phyloP scores from a whole-genome alignment of 2,888 invertebrate species.

The Hirtodrosophila trivittata region DNA sequence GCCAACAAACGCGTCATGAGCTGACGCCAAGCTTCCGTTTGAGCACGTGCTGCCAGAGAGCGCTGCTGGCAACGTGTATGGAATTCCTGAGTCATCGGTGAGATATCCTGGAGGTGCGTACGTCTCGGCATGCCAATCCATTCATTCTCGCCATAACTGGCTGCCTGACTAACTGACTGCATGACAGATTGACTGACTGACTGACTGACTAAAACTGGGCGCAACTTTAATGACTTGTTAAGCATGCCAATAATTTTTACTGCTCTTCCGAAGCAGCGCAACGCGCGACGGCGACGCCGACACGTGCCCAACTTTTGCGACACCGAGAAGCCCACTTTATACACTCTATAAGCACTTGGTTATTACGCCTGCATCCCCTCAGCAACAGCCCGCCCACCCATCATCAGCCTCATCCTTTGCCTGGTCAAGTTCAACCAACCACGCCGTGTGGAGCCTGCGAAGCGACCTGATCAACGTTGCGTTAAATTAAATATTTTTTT shows the following conservation, averaged over 20 bases:
- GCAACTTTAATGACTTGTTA: conserved; percentile 68
- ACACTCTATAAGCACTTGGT: conserved; percentile 6
- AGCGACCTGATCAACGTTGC: conserved; percentile 77
- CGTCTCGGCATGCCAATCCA: conserved; percentile 54
- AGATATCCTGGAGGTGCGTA: conserved; percentile 20
- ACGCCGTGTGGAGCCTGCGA: conserved; percentile 24
- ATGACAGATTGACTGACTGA: conserved; percentile 8
- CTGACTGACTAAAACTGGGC: conserved; percentile 16
- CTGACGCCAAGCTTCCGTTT: conserved; percentile 58
- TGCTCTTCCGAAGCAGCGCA: conserved; percentile 54
- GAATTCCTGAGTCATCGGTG: conserved; percentile 76
- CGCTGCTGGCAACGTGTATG: conserved; percentile 77
- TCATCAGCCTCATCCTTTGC: conserved; percentile 18
- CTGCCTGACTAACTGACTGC: conserved; percentile 14
- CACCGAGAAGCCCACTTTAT: conserved; percentile 35
- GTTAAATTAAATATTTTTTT: conserved; percentile 82
- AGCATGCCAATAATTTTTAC: conserved; percentile 77
- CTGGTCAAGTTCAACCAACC: conserved; percentile 68
- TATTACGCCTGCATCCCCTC: not conserved
- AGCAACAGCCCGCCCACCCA: not conserved
- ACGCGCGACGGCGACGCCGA: conserved; percentile 31
- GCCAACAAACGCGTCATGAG: conserved; percentile 52
- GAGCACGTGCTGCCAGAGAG: conserved; percentile 70
- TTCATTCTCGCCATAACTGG: conserved; percentile 42
- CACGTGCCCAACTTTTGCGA: conserved; percentile 71